phyloP scores from a whole-genome alignment of 23 tunicate species.

The Styela clava region DNA sequence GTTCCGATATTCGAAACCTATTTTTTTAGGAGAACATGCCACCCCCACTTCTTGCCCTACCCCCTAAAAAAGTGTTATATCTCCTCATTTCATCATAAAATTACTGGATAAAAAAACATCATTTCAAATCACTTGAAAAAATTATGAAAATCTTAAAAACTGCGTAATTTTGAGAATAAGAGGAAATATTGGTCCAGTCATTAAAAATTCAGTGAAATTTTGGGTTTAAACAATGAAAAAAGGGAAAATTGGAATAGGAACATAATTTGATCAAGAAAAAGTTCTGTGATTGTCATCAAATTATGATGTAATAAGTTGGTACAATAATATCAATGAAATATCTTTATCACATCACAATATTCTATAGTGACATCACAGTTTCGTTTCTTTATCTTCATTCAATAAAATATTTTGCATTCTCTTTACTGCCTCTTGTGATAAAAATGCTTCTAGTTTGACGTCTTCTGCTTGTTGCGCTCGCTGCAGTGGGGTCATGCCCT shows the following conservation, averaged over 20 bases:
- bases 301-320: not conserved
- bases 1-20: too few relatives aligned
- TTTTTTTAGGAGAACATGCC: too few relatives aligned
- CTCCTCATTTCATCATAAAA: too few relatives aligned
- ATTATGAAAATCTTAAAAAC: not conserved
- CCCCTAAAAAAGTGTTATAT: too few relatives aligned
- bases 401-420: slow-evolving; percentile 13
- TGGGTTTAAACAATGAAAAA: not conserved
- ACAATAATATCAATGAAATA: not conserved
- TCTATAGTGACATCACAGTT: slow-evolving; percentile 4
- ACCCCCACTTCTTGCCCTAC: too few relatives aligned
- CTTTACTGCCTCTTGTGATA: slow-evolving; percentile 28
- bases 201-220: not conserved
- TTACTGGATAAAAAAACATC: too few relatives aligned
- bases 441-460: slow-evolving; percentile 35
- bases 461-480: slow-evolving; percentile 50
- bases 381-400: slow-evolving; percentile 13
- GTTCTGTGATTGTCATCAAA: not conserved
- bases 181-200: not conserved
- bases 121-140: too few relatives aligned
- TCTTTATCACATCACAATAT: not conserved
- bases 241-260: not conserved
- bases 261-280: not conserved
- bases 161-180: not conserved
- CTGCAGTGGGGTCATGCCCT: slow-evolving; percentile 66